phyloP scores from a whole-genome alignment of 2,888 invertebrate species.

The Coleophora deauratella region DNA sequence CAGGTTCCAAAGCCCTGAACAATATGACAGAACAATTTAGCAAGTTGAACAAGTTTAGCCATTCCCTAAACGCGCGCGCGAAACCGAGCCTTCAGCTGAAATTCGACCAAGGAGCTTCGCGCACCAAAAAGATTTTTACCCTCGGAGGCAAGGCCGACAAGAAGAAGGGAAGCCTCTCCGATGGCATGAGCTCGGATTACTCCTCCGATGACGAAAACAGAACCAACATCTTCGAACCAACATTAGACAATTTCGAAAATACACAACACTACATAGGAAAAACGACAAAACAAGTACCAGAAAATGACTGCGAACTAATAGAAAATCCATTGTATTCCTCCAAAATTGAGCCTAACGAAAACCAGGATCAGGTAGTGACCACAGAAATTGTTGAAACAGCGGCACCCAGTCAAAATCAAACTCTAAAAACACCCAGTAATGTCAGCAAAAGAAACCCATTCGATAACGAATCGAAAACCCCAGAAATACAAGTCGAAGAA shows the following conservation, averaged over 20 bases:
- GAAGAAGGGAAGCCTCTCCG: constrained; percentile 79
- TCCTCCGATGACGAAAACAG: constrained; percentile 70
- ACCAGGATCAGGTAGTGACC: constrained; percentile 74
- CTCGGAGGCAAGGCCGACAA: constrained; percentile 57
- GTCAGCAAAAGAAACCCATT: constrained; percentile 54
- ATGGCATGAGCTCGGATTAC: constrained; percentile 74
- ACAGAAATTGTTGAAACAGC: constrained; percentile 73
- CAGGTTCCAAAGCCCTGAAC: constrained; percentile 88
- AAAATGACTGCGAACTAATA: constrained; percentile 58
- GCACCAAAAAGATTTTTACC: constrained; percentile 67
- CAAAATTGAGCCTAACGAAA: constrained; percentile 57
- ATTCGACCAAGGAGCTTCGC: constrained; percentile 56
- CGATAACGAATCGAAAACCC: constrained; percentile 61
- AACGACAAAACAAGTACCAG: constrained; percentile 33
- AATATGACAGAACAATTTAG: constrained; percentile 92
- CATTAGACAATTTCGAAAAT: constrained; percentile 65
- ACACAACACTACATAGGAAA: constrained; percentile 64
- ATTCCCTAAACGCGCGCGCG: constrained; percentile 75
- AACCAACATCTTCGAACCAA: constrained; percentile 65
- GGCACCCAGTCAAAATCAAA: constrained; percentile 28
- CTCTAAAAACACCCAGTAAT: constrained; percentile 48
- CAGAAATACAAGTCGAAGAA: constrained; percentile 75
- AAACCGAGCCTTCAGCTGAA: constrained; percentile 66
- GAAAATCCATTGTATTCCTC: constrained; percentile 65
- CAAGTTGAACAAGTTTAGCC: constrained; percentile 83